phyloP scores from a whole-genome alignment of 37 sponge, comb jelly and placozoan species.

The Hexactinellida sp. region DNA sequence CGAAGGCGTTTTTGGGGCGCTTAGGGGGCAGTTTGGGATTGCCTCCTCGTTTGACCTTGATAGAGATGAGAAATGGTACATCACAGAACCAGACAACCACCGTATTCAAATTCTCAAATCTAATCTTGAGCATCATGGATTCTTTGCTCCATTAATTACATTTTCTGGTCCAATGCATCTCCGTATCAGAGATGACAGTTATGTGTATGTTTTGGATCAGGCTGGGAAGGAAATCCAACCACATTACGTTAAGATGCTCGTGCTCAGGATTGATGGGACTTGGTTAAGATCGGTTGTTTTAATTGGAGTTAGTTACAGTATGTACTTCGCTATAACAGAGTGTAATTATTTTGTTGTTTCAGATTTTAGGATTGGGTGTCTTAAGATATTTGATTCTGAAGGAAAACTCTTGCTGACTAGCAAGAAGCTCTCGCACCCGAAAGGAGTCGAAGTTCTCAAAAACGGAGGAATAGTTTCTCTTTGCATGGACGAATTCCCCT shows the following conservation, averaged over 20 bases:
- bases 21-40: neutral
- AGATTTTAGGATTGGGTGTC: neutral
- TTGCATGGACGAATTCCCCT: neutral
- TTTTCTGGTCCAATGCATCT: neutral
- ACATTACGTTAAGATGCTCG: neutral
- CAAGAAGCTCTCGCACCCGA: neutral
- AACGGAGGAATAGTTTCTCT: neutral
- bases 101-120: neutral
- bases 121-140: neutral
- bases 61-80: neutral
- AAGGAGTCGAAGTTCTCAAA: neutral
- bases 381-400: neutral
- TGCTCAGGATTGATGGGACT: neutral
- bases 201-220: neutral
- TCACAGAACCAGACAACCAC: neutral
- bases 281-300: neutral
- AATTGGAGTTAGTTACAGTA: neutral
- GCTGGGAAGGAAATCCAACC: neutral
- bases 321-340: neutral
- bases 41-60: neutral
- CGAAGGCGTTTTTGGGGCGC: neutral
- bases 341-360: neutral
- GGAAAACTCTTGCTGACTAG: neutral
- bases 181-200: neutral
- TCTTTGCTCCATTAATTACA: neutral